Evolutionary conservation across 2,797 vertebrate species (phyloP).

Genomic region (Acanthis flammea): DNA sequence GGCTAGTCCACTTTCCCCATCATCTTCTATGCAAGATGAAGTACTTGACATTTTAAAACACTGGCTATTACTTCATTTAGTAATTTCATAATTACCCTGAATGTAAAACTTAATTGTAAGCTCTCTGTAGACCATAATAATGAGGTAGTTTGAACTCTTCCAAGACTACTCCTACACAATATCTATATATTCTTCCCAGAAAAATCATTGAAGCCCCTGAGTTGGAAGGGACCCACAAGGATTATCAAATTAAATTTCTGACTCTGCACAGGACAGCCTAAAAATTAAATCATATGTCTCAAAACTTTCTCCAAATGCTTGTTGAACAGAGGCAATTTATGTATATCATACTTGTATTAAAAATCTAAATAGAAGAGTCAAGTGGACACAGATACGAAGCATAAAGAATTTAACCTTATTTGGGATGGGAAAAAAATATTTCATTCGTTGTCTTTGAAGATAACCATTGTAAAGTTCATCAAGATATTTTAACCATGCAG

Average conservation of each 20-base stretch:
- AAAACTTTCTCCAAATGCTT: background rate
- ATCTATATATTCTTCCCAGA: background rate
- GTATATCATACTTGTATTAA: background rate
- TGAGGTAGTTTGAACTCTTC: background rate
- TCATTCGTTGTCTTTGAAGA: background rate
- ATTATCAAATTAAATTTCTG: background rate
- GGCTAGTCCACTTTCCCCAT: background rate
- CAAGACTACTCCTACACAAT: background rate
- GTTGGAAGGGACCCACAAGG: background rate
- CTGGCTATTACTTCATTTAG: background rate
- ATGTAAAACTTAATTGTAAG: background rate
- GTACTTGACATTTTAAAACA: background rate
- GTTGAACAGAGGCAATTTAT: background rate
- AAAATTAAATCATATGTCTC: background rate
- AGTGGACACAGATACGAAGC: background rate
- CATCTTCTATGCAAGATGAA: background rate
- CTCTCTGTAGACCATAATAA: background rate
- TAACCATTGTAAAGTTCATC: background rate
- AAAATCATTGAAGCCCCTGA: background rate
- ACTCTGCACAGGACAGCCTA: background rate
- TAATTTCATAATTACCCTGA: background rate
- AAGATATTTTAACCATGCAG: background rate
- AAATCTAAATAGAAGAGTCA: background rate
- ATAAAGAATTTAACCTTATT: background rate
- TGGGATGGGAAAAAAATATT: background rate